These are phyloP conservation scores for Tetramorium alpestre DNA, from an alignment of 1,140 invertebrate genomes.

Conservation along the genomic window DNA sequence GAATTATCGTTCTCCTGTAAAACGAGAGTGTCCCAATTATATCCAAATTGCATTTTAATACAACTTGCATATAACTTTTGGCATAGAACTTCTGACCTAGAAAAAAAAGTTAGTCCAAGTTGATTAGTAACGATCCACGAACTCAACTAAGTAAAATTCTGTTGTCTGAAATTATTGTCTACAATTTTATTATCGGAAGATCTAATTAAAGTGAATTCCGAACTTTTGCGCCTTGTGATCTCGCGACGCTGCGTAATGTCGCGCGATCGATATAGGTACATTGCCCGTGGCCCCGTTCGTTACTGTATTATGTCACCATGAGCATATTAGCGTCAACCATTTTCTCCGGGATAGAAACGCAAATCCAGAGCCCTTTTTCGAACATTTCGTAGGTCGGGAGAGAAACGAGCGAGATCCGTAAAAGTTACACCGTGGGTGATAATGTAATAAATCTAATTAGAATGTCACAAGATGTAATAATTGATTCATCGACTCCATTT, in stretches of 20 bases:
- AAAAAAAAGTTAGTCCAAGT: constrained; percentile 32
- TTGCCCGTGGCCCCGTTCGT: constrained; percentile 17
- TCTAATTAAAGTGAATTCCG: constrained; percentile 38
- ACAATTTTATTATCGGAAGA: constrained; percentile 52
- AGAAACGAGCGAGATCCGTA: not conserved
- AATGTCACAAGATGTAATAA: not conserved
- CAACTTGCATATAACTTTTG: not conserved
- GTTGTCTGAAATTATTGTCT: constrained; percentile 30
- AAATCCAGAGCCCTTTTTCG: not conserved
- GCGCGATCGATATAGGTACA: constrained; percentile 40
- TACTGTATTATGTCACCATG: constrained; percentile 31
- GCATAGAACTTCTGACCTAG: constrained; percentile 10
- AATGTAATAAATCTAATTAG: not conserved
- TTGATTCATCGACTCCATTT: not conserved
- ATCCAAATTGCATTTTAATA: constrained; percentile 20
- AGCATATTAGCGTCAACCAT: constrained; percentile 8
- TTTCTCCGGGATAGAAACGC: not conserved
- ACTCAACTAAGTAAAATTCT: constrained; percentile 19
- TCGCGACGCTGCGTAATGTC: not conserved
- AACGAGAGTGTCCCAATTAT: not conserved
- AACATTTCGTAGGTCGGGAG: not conserved
- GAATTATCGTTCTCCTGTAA: not conserved
- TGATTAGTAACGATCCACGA: not conserved
- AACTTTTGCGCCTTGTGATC: constrained; percentile 32
- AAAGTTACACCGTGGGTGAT: not conserved